These are phyloP conservation scores for Cinclus cinclus DNA, from an alignment of 2,113 vertebrate species.

Conservation along the genomic window DNA sequence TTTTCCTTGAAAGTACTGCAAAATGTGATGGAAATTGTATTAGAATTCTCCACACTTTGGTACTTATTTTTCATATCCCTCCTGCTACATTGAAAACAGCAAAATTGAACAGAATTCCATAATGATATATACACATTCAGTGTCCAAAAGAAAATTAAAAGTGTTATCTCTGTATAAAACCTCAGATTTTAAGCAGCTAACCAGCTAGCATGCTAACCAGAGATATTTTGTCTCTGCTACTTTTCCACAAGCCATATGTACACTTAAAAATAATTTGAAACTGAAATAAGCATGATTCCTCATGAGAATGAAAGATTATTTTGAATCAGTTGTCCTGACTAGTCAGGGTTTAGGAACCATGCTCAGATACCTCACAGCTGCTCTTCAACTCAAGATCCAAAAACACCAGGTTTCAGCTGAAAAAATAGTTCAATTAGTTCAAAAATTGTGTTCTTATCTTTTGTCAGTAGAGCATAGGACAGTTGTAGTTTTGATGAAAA, in stretches of 20 bases:
- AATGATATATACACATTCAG: neutral
- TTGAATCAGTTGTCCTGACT: neutral
- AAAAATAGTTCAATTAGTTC: neutral
- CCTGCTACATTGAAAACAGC: neutral
- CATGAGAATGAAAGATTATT: neutral
- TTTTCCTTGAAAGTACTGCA: neutral
- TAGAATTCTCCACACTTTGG: neutral
- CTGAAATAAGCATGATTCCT: neutral
- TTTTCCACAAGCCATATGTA: neutral
- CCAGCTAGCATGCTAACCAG: neutral
- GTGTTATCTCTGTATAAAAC: neutral
- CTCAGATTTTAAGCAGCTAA: neutral
- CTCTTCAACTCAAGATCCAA: neutral
- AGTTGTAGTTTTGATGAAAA: neutral
- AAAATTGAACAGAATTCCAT: neutral
- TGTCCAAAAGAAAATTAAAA: neutral
- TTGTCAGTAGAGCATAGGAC: neutral
- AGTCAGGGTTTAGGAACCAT: neutral
- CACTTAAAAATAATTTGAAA: neutral
- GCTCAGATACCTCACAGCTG: neutral
- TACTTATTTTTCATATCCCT: neutral
- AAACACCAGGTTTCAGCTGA: neutral
- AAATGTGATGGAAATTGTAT: neutral
- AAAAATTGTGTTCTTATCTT: neutral
- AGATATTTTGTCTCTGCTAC: neutral